Percentiles rank a stretch among this genome's conserved stretches.
Conservation (phyloP, 2,888 invertebrate genomes). For the Argyra leucocephala region DNA sequence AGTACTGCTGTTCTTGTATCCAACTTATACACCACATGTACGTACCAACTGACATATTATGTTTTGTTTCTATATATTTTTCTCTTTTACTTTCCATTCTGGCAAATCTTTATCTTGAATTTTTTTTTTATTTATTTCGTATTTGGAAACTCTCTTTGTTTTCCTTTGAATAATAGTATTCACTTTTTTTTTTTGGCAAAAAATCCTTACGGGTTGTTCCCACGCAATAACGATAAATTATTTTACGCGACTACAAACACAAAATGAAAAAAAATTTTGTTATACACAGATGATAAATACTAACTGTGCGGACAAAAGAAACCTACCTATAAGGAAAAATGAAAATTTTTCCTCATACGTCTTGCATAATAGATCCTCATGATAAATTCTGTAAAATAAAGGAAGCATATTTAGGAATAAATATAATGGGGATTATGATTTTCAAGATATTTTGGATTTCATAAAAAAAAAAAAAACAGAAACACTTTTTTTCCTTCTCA, state of each 20-base stretch:
- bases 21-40: too few relatives aligned
- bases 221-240: conserved; percentile 3
- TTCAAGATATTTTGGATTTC: too few relatives aligned
- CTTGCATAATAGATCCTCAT: too few relatives aligned
- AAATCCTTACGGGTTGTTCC: background rate
- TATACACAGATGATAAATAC: background rate
- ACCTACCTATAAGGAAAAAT: background rate
- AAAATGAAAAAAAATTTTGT: background rate
- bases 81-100: too few relatives aligned
- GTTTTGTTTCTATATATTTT: too few relatives aligned
- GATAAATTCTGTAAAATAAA: background rate
- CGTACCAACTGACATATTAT: too few relatives aligned
- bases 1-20: too few relatives aligned
- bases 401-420: background rate
- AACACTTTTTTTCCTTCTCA: background rate
- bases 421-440: background rate
- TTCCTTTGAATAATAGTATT: background rate
- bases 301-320: background rate
- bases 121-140: background rate
- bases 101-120: too few relatives aligned
- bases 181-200: too few relatives aligned
- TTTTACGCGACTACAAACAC: background rate
- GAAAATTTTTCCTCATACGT: too few relatives aligned
- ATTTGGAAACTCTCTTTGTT: background rate
- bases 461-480: too few relatives aligned